Base-by-base conservation (phyloP, 2,113 vertebrate species). In the Mellivora capensis region DNA sequence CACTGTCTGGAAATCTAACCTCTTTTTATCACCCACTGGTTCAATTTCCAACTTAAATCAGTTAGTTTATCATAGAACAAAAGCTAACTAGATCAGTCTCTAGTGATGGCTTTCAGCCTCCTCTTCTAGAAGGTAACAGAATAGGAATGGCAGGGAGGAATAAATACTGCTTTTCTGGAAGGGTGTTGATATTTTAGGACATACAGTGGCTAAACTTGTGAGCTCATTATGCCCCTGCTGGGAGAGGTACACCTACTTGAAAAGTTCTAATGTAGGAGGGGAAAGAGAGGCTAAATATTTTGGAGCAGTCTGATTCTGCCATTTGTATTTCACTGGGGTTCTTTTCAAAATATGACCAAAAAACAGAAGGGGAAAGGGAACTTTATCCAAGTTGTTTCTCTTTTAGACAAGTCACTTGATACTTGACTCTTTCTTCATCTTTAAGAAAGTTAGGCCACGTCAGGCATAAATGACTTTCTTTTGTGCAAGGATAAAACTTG, bases 281-380 rank as follows among this genome's bases (percentile, higher is more conserved):
- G 52, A 18, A 77, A 31, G 25, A 21, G 44, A 47, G 14, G 39
- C 47, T 71, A 86, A 92, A 25, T 94, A 64, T 83, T 84, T 93
- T 90, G 29, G 23, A 87, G 31, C 49, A 54, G 7, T 87, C 21
- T 85, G 31, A 72, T 9, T 31, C 34, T 44, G 5, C 71, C 71
- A 37, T 93, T 90, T 87, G 37, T 92, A n/a, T 74, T 54, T 72
- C 25, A 12, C 23, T 69, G 59, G 25, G 21, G 83, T 97, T 97
- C 62, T 87, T 96, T 69, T 96, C 77, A 67, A 85, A 88, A 69
- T 81, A 44, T 2, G 27, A 54, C 49, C 74, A 7, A 11, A 52
- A 80, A 82, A 31, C 27, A 25, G 23, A 71, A 72, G 29, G 59
- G 37, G 20, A 84, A 49, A 80, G 47, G 2, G 85, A 39, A 2